Percentiles rank a stretch among this genome's conserved stretches.
These are phyloP conservation scores for Anarrhichthys ocellatus DNA, from an alignment of 2,113 vertebrate species.

Conservation along the genomic window DNA sequence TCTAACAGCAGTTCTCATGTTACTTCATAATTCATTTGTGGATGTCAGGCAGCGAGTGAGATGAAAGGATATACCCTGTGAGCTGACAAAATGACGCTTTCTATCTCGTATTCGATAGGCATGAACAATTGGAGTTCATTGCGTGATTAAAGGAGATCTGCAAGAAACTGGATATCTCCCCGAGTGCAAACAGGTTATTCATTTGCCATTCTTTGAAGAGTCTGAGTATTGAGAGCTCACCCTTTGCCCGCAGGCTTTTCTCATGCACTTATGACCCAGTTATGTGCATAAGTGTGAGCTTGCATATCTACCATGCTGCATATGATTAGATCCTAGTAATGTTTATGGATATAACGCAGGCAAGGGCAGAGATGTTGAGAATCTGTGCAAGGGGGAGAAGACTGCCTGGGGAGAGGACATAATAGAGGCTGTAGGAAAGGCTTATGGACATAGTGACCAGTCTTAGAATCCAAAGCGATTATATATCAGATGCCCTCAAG, in stretches of 20 bases:
- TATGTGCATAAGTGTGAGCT: conserved; percentile 38
- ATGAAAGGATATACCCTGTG: conserved; percentile 37
- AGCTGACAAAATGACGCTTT: conserved; percentile 39
- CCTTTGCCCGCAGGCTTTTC: conserved; percentile 56
- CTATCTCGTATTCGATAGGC: conserved; percentile 11
- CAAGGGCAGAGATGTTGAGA: conserved; percentile 34
- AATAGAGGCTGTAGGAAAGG: conserved; percentile 50
- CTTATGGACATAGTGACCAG: conserved; percentile 35
- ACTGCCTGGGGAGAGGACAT: conserved; percentile 54
- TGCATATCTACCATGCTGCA: conserved; percentile 49
- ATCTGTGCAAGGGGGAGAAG: conserved; percentile 10
- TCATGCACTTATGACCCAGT: conserved; percentile 65
- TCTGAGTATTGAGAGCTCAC: conserved; percentile 49
- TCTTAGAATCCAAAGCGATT: conserved; percentile 35
- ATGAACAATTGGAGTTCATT: conserved; percentile 47
- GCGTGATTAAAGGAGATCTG: conserved; percentile 43
- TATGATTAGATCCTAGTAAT: conserved; percentile 54
- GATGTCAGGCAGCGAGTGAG: conserved; percentile 29
- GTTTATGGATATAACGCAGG: conserved; percentile 43
- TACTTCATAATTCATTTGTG: conserved; percentile 51
- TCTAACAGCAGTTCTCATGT: conserved; percentile 28
- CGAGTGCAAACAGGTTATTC: conserved; percentile 41
- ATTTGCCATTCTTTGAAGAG: conserved; percentile 64
- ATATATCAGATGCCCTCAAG: conserved; percentile 11
- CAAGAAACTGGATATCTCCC: conserved; percentile 49